Base-by-base conservation (phyloP, 2,888 invertebrate genomes). In the Ochropleura leucogaster region DNA sequence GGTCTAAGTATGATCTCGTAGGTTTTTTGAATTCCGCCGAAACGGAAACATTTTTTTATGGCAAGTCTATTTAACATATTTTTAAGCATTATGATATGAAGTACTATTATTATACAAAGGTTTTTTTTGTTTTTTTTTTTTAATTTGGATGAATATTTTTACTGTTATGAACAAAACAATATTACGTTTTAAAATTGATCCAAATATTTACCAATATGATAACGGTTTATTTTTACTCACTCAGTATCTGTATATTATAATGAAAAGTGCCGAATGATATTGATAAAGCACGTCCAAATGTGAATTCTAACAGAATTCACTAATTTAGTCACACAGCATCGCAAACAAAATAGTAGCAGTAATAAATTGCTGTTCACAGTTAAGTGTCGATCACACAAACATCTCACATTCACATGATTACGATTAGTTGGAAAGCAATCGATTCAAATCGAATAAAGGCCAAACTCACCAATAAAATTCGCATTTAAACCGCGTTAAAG, bases 341-440 rank as follows among this genome's bases (percentile, higher is more conserved):
- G 65, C 70, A 79, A 78, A 66, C 70, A 55, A 79, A 78, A 66
- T 68, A 55, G 51, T 44, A 80, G 86, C 88, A 86, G 84, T 80
- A 80, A 85, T 85, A 86, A 59, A 75, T 79, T 83, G 87, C 87
- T 76, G 80, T 82, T 86, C 64, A 49, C 67, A 80, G 76, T 87
- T 81, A 83, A 85, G 72, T 86, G 85, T 90, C 91, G 86, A 89
- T 91, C 94, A 93, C 88, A 90, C 94, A 93, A 85, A 91, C 94
- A 90, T 94, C 94, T 90, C 92, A 87, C 95, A 93, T 91, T 93
- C 95, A 93, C 80, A 92, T 86, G 84, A 87, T 89, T 87, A 89
- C 84, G 87, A 77, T 87, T 87, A 77, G 87, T 82, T 60, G 77
- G 79, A 40, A 83, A 85, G 89, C 89, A 62, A 84, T 82, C 84